Base-by-base conservation (phyloP, 2,888 invertebrate species). In the Melipona bicolor region DNA sequence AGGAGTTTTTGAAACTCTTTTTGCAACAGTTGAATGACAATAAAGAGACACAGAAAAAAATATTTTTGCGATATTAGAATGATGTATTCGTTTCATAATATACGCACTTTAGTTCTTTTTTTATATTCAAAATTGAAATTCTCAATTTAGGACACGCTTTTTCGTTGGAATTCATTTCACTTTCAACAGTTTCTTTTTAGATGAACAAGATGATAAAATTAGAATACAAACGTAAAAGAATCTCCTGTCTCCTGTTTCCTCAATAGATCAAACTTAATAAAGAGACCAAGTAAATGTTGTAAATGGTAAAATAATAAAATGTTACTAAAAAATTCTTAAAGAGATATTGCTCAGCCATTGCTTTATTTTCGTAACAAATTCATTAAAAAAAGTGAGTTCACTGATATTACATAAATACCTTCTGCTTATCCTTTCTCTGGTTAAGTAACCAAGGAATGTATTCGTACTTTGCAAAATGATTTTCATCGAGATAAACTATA, bases 381-480 rank as follows among this genome's bases (percentile, higher is more conserved):
- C 56, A n/a, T 15, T n/a, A 15, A 5, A n/a, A n/a, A 15, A 13
- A n/a, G 9, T 15, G 15, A 56, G 5, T n/a, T 56, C n/a, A 5
- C 0, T 59, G n/a, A 1, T 15, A 15, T n/a, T 59, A 59, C n/a
- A n/a, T 59, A 59, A 59, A 59, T 59, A 5, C n/a, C 15, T 43
- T 43, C 43, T 43, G 43, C 43, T 24, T 50, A 67, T 56, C 27
- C 21, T 59, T 75, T 56, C 56, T 56, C 68, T 56, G 67, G 67
- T 75, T 49, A 49, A 27, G n/a, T 49, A 49, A 32, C 50, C n/a
- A 19, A 43, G 21, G 27, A 6, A 76, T 54, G 50, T 17, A 54
- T 65, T 56, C 17, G 9, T 32, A 56, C 17, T 36, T 27, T n/a
- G 49, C 15, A 24, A n/a, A 65, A 64, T 52, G 54, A 21, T 43